phyloP scores from a whole-genome alignment of 2,113 vertebrate genomes.

The Glaucomys volans region DNA sequence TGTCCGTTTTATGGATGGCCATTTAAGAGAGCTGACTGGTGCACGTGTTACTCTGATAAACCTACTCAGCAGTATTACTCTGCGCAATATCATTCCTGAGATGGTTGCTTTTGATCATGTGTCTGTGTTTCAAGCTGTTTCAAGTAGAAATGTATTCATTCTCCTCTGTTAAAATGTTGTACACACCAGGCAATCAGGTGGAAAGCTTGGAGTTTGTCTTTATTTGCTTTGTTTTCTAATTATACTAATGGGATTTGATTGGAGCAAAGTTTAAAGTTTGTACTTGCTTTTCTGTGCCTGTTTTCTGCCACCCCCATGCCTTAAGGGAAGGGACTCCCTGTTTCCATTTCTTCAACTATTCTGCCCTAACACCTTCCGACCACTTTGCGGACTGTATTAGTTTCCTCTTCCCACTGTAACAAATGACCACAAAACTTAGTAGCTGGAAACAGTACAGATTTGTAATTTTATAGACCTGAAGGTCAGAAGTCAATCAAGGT shows the following conservation, averaged over 20 bases:
- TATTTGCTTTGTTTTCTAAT: neutral
- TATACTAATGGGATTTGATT: neutral
- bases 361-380: neutral
- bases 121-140: neutral
- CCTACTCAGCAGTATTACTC: neutral
- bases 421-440: neutral
- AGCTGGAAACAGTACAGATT: neutral
- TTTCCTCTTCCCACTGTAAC: neutral
- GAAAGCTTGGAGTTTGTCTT: neutral
- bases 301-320: neutral
- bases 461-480: neutral
- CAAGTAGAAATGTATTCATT: neutral
- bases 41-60: accelerated
- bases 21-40: neutral
- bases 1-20: neutral
- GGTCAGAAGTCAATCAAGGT: neutral
- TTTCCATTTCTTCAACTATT: neutral
- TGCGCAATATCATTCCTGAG: neutral
- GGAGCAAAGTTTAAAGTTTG: neutral
- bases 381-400: neutral
- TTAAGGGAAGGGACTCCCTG: neutral
- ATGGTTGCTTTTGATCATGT: neutral
- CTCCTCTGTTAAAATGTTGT: neutral
- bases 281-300: neutral
- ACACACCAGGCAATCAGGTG: neutral